These are phyloP conservation scores for Lissocephala sabroskyi DNA, from an alignment of 2,888 invertebrate genomes.

Conservation along the genomic window DNA sequence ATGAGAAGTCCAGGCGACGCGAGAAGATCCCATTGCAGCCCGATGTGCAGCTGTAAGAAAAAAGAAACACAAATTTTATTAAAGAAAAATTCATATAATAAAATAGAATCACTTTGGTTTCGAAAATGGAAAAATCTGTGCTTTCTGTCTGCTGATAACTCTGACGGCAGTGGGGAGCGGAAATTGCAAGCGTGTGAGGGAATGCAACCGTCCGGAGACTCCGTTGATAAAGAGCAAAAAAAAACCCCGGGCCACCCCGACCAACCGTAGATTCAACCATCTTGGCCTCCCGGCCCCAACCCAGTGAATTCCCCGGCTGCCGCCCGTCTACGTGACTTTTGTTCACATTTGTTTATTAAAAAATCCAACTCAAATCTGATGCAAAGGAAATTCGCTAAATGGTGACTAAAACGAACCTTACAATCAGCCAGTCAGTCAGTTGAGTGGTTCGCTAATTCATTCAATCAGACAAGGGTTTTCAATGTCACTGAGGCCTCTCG, in stretches of 20 bases:
- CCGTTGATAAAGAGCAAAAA: not conserved
- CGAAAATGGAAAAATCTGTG: too few species aligned
- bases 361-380: too few species aligned
- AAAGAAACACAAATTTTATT: slow-evolving; percentile 26
- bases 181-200: slow-evolving; percentile 29
- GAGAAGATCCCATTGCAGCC: slow-evolving; percentile 95
- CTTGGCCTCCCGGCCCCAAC: too few species aligned
- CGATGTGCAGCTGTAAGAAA: slow-evolving; percentile 83
- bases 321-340: slow-evolving; percentile 1
- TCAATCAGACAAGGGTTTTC: too few species aligned
- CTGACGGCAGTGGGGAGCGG: slow-evolving; percentile 37
- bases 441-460: too few species aligned
- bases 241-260: not conserved
- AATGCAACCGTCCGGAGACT: not conserved
- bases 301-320: not conserved
- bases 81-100: too few species aligned
- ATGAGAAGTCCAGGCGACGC: slow-evolving; percentile 93
- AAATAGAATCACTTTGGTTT: too few species aligned
- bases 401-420: too few species aligned
- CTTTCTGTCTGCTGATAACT: slow-evolving; percentile 12
- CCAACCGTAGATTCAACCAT: too few species aligned
- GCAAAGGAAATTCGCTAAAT: too few species aligned
- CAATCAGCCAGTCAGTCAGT: too few species aligned
- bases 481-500: too few species aligned
- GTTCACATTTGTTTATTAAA: not conserved